Base-by-base conservation (phyloP, 2,888 invertebrate genomes). In the Meteorus colon region DNA sequence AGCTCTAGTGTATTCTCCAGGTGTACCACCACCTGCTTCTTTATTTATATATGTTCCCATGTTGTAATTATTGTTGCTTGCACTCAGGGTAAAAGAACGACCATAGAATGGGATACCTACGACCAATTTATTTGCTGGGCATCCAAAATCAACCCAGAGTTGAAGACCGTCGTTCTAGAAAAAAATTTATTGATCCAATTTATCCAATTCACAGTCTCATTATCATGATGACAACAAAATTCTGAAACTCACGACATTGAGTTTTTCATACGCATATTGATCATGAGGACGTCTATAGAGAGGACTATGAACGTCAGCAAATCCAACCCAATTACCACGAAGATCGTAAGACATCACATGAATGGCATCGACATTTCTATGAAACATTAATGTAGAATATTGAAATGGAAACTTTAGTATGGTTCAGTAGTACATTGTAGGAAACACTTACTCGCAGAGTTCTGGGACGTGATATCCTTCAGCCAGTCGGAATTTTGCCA, bases 391-490 rank as follows among this genome's bases (percentile, higher is more conserved):
- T 62, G 31, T 6, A 60, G 29, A 62, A 62, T 29, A 29, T 62
- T 60, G 59, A 14, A 62, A 37, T 37, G 34, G 10, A n/a, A 45
- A 72, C 4, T 72, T 14, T 37, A 34, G 34, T 29, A 60, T 16
- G 10, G 6, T 60, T 5, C 19, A 27, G 67, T 12, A 41, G 14
- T n/a, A 72, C 73, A 45, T 16, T 14, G 29, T 48, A 19, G 1
- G 0, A 55, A 55, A 19, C 19, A 91, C 94, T 92, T 90, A 96
- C 96, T 94, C 92, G 93, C 96, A 96, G 67, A 97, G 90, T 87
- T 97, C 96, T 16, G 96, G 96, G 8, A 97, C 97, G 87, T 97
- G 96, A 85, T 97, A 97, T 0, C 97, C 97, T 89, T 97, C 97
- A 89, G 96, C 94, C 51, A 97, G 91, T 41, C 96, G 91, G 88